A percentile compares a stretch with the other conserved stretches of the same genome.
Evolutionary conservation across 2,113 vertebrate genomes (phyloP).

Genomic region (Protomyctophum bolini): DNA sequence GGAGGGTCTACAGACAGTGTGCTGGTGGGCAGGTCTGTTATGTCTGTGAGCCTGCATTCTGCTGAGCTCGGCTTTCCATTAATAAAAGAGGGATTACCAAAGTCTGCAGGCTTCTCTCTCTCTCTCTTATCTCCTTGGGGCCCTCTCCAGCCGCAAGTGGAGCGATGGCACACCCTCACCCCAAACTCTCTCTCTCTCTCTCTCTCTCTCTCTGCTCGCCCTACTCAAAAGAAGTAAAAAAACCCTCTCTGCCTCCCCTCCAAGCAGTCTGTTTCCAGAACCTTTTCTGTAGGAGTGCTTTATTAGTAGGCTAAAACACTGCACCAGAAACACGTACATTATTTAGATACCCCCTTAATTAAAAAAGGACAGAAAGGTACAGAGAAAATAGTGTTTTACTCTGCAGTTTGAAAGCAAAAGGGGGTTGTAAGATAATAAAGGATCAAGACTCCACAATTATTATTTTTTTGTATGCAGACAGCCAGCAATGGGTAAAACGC

Average conservation of each 20-base stretch:
- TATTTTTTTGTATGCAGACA: too few species aligned
- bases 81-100: constrained; percentile 77
- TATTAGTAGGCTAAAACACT: constrained; percentile 24
- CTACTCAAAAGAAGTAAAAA: constrained; percentile 46
- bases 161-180: too few species aligned
- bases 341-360: constrained; percentile 63
- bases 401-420: constrained; percentile 72
- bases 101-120: constrained; percentile 56
- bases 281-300: too few species aligned
- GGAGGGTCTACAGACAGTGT: constrained; percentile 38
- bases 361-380: constrained; percentile 30
- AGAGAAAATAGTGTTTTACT: constrained; percentile 66
- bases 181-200: not conserved
- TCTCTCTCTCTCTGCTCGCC: constrained; percentile 35
- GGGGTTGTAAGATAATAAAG: constrained; percentile 64
- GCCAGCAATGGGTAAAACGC: too few species aligned
- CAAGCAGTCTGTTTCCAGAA: constrained; percentile 21
- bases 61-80: constrained; percentile 72
- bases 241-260: constrained; percentile 5
- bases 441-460: constrained; percentile 73
- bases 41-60: constrained; percentile 61
- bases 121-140: not conserved
- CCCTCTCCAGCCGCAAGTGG: not conserved
- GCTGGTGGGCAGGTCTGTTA: constrained; percentile 45
- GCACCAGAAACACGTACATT: constrained; percentile 78